Base-by-base conservation (phyloP, 2,113 vertebrate genomes). In the Bujurquina vittata region DNA sequence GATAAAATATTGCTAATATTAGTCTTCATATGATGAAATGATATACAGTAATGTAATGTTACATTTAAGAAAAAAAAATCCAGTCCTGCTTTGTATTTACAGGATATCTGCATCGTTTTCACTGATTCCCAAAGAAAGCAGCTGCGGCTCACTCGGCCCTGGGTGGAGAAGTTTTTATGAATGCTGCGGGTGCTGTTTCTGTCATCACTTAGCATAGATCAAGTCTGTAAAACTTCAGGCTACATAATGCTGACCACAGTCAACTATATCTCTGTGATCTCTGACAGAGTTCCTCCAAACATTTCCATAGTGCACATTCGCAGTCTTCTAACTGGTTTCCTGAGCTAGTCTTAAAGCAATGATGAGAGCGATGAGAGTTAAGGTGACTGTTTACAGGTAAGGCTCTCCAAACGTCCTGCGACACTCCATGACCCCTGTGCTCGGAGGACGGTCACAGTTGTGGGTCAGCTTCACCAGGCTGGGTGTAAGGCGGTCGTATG, bases 361-460 rank as follows among this genome's bases (percentile, higher is more conserved):
- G 57, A 75, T 15, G 52, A 54, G 23, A 10, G 69, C 5, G 37
- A 9, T 4, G 62, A 23, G 23, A 14, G 65, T 49, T 57, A 9
- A 10, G 33, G 54, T 69, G 49, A 18, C 77, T 0, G 40, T 74
- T 96, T 93, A 99, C 93, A 99, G 97, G 89, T 97, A 98, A 1
- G 98, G 98, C 88, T 99, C 97, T 90, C 97, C 97, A 65, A 99
- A 99, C 20, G 96, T 97, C 94, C 97, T 96, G 4, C 98, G 97
- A 89, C 98, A 99, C 89, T 99, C 98, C 97, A 97, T 98, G 89
- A 99, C 98, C 5, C 98, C 98, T 0, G 97, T 95, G 83, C 98
- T 97, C 2, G 98, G 98, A 0, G 98, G 98, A 7, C 97, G 96
- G 73, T 99, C 98, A 46, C 97, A 99, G 87, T 98, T 98, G 17